Evolutionary conservation across 2,113 vertebrate species (phyloP).

Genomic region (Sarotherodon lohbergeri): DNA sequence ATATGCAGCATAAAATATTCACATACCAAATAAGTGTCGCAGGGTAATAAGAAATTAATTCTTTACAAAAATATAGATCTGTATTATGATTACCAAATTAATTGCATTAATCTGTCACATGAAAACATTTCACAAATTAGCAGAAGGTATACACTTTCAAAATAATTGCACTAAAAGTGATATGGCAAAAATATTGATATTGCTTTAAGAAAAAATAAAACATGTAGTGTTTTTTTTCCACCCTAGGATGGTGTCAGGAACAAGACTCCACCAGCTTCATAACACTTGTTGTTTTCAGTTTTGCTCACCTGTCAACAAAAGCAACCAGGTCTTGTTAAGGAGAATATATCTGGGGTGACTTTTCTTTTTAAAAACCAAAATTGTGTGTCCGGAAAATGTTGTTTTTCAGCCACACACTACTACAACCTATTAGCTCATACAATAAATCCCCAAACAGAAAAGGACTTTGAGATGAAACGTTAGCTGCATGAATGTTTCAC

Average conservation of each 20-base stretch:
- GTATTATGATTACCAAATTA: not conserved
- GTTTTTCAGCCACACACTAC: not conserved
- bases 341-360: not conserved
- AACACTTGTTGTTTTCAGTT: not conserved
- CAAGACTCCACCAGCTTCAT: not conserved
- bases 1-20: not conserved
- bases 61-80: not conserved
- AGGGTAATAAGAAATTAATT: not conserved
- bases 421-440: not conserved
- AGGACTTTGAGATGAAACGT: not conserved
- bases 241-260: not conserved
- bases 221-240: rapidly evolving
- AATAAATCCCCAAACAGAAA: not conserved
- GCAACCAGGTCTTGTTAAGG: not conserved
- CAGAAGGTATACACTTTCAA: not conserved
- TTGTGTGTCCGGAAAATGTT: not conserved
- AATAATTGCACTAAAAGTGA: not conserved
- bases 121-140: not conserved
- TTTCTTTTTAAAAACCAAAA: not conserved
- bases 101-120: not conserved
- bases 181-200: not conserved
- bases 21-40: not conserved
- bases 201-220: not conserved
- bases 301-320: not conserved
- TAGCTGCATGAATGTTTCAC: not conserved